phyloP scores from a whole-genome alignment of 2,888 invertebrate genomes.

The Scaptomyza polygonia region DNA sequence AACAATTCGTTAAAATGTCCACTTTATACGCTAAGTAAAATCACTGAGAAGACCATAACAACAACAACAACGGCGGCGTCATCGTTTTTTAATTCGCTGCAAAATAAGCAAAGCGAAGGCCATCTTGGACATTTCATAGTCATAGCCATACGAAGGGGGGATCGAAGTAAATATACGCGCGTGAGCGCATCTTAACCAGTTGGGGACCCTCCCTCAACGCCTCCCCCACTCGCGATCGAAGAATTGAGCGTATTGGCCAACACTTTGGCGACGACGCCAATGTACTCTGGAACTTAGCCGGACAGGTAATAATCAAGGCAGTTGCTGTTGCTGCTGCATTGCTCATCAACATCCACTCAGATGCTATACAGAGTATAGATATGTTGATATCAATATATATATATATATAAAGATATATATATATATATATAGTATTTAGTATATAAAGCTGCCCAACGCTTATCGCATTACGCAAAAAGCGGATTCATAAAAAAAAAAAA shows the following conservation, averaged over 20 bases:
- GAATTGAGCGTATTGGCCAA: slow-evolving; percentile 49
- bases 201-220: slow-evolving; percentile 10
- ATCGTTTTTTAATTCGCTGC: slow-evolving; percentile 75
- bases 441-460: slow-evolving; percentile 7
- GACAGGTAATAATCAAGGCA: not conserved
- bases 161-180: slow-evolving; percentile 65
- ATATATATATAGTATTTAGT: not conserved
- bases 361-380: slow-evolving; percentile 1
- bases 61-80: slow-evolving; percentile 47
- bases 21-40: slow-evolving; percentile 67
- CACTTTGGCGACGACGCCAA: slow-evolving; percentile 50
- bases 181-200: slow-evolving; percentile 76
- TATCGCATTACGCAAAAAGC: slow-evolving; percentile 61
- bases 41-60: slow-evolving; percentile 19
- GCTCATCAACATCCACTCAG: slow-evolving; percentile 26
- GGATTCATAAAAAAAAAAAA: slow-evolving; percentile 62
- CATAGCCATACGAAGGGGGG: slow-evolving; percentile 49
- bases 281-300: slow-evolving; percentile 35
- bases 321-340: slow-evolving; percentile 23
- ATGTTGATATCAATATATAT: too few relatives aligned
- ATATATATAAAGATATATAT: not conserved
- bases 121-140: slow-evolving; percentile 75
- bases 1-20: slow-evolving; percentile 62
- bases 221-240: not conserved
- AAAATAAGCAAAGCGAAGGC: slow-evolving; percentile 68